phyloP scores from a whole-genome alignment of 2,888 invertebrate genomes.

The Eilema sororculum region DNA sequence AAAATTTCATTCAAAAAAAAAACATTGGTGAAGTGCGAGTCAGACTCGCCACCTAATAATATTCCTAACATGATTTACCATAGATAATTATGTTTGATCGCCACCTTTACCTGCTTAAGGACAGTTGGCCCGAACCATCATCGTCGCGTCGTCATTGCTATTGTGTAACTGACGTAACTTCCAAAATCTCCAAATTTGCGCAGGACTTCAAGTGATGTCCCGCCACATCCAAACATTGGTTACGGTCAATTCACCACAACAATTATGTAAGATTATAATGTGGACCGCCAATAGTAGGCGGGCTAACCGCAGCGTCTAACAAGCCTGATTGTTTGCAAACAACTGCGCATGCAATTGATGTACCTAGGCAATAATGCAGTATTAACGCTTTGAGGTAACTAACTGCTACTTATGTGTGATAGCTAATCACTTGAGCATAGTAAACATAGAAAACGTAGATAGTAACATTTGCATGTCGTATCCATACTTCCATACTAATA shows the following conservation, averaged over 20 bases:
- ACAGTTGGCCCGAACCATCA: neutral
- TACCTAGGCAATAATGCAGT: neutral
- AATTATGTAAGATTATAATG: constrained; percentile 3
- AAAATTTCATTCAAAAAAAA: too few species aligned
- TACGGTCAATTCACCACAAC: neutral
- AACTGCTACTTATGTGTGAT: neutral
- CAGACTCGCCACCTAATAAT: too few species aligned
- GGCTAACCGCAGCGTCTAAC: constrained; percentile 17
- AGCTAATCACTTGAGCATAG: neutral
- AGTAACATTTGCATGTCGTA: too few species aligned
- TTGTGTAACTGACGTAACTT: neutral
- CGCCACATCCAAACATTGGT: neutral
- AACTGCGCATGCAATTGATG: constrained; percentile 63
- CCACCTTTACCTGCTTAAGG: neutral
- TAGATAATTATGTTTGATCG: too few species aligned
- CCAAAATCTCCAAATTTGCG: neutral
- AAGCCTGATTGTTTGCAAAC: constrained; percentile 57
- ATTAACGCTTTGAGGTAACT: neutral
- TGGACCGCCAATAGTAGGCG: constrained; percentile 3
- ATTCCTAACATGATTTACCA: too few species aligned
- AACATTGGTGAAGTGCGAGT: too few species aligned
- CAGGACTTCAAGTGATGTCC: neutral
- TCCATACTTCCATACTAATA: too few species aligned
- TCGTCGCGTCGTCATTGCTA: neutral
- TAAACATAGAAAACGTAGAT: too few species aligned